Conservation (phyloP, 2,113 vertebrate genomes). For the Elgaria multicarinata region DNA sequence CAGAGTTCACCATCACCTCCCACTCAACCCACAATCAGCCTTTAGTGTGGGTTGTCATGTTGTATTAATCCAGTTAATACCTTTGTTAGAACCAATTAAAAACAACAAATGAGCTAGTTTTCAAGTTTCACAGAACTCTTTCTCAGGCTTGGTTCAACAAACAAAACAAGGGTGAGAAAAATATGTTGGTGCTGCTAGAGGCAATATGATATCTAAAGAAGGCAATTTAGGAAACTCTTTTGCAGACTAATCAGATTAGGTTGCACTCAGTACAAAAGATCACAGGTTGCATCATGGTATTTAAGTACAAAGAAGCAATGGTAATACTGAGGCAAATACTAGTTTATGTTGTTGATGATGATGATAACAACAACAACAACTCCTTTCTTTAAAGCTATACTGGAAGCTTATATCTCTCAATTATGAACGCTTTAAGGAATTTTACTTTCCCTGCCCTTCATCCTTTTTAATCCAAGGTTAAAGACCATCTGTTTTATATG, state of each 20-base stretch:
- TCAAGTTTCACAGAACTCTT: fast-evolving
- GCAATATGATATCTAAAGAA: neutral
- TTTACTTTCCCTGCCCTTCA: fast-evolving
- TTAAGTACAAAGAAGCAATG: neutral
- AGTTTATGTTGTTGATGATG: neutral
- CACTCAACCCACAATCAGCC: too few relatives aligned
- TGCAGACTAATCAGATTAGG: neutral
- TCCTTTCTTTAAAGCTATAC: neutral
- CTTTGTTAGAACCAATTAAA: too few relatives aligned
- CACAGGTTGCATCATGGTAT: neutral
- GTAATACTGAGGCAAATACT: neutral
- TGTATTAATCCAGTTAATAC: too few relatives aligned
- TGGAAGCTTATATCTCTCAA: neutral
- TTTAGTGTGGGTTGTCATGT: too few relatives aligned
- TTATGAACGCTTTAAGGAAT: neutral
- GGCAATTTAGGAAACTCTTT: neutral
- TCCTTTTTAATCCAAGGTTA: fast-evolving
- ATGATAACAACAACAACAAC: too few relatives aligned
- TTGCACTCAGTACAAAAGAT: neutral
- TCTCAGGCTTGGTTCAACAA: neutral
- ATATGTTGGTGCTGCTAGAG: neutral
- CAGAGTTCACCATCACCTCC: too few relatives aligned
- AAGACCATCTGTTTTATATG: fast-evolving
- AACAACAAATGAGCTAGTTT: neutral
- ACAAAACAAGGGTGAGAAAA: neutral